Base-by-base conservation (phyloP, 2,797 vertebrate species). In the Gymnodraco acuticeps region DNA sequence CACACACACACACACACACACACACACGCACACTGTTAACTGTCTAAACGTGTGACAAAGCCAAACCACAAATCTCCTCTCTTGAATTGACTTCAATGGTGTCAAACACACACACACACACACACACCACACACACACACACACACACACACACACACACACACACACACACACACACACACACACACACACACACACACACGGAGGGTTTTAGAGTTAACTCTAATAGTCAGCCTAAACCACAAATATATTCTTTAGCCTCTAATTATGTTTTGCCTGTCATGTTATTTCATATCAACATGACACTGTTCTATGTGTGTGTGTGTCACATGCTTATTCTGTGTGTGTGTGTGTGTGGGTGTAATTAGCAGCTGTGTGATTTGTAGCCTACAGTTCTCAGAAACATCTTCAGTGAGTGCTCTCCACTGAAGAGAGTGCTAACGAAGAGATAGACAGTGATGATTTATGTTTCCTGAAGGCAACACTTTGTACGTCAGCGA, bases 371-470 rank as follows among this genome's bases (percentile, higher is more conserved):
- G 38, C 55, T 31, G 27, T 63, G 52, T 66, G 55, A 43, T 65
- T 61, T 50, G 66, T 50, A 75, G 71, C 43, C 60, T 50, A 20
- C 62, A 65, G 63, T 62, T 74, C 51, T 64, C 53, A 60, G 54
- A 50, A 80, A 56, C 52, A 20, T 47, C 43, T 74, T 56, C 61
- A 50, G 60, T 27, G 52, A 64, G 23, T 23, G 23, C 23, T 23
- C 23, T 23, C 23, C 23, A 23, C 23, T 23, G 23, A 2, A 23
- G 55, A 61, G 62, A 20, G 17, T 12, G 46, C 53, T 64, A 17
- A 65, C 23, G 23, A 43, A 51, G 27, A 64, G 14, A 46, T 1
- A 46, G 42, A 17, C 15, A 14, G 11, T 12, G 20, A 31, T 13
- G 51, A 53, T 19, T 23, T 23, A 20, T n/a, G 13, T 45, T 14